A percentile compares a stretch with the other conserved stretches of the same genome.
phyloP scores from a whole-genome alignment of 1,140 invertebrate species.

The Plodia interpunctella region DNA sequence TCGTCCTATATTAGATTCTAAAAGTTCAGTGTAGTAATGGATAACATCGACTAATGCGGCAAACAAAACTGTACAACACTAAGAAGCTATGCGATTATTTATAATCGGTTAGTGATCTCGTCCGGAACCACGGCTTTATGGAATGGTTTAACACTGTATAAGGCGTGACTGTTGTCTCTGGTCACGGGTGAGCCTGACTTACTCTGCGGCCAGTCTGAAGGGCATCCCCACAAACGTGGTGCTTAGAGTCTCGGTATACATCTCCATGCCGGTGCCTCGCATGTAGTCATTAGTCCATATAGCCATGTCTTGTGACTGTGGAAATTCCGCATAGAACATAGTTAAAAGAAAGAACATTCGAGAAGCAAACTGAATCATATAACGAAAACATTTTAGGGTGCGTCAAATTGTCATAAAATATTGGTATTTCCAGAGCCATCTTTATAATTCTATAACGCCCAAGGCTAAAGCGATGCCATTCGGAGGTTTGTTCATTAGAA shows the following conservation, averaged over 20 bases:
- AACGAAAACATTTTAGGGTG: conserved; percentile 13
- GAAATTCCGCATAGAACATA: conserved; percentile 54
- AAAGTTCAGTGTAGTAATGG: conserved; percentile 44
- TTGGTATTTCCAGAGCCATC: too few relatives aligned
- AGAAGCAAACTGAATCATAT: conserved; percentile 7
- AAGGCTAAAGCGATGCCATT: too few relatives aligned
- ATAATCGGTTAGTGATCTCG: conserved; percentile 40
- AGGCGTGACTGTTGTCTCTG: conserved; percentile 32
- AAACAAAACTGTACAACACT: conserved; percentile 40
- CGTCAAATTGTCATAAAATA: conserved; percentile 5
- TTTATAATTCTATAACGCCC: too few relatives aligned
- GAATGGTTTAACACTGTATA: conserved; percentile 26
- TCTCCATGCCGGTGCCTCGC: conserved; percentile 98
- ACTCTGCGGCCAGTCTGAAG: conserved; percentile 98
- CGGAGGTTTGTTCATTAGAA: too few relatives aligned
- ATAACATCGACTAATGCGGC: conserved; percentile 39
- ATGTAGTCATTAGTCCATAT: conserved; percentile 99
- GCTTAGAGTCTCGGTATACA: conserved; percentile 99
- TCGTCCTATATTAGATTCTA: conserved; percentile 17
- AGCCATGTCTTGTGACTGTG: conserved; percentile 94
- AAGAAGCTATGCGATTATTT: conserved; percentile 43
- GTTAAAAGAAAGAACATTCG: conserved; percentile 27
- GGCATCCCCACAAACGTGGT: conserved; percentile 97
- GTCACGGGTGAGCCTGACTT: conserved; percentile 81
- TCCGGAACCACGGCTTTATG: conserved; percentile 33